Percentiles rank a stretch among this genome's conserved stretches.
Evolutionary conservation across 2,113 vertebrate genomes (phyloP).

Genomic region (Serilophus lunatus): DNA sequence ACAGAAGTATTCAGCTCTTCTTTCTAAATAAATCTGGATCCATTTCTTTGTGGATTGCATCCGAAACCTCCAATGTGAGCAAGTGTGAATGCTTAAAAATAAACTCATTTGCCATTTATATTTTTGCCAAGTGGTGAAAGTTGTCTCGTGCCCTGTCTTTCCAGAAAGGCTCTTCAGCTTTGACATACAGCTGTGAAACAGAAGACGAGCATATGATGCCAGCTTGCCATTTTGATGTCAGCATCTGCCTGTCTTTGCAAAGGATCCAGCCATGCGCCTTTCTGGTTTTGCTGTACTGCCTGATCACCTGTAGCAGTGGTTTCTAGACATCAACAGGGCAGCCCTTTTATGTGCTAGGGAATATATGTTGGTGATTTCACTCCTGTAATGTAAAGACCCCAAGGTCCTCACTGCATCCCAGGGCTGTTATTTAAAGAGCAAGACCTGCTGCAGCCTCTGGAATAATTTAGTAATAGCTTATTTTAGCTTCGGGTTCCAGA

Average conservation of each 20-base stretch:
- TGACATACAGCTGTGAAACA: background rate
- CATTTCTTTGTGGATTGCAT: background rate
- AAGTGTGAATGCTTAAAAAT: conserved; percentile 27
- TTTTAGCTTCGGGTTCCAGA: background rate
- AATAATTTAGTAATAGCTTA: background rate
- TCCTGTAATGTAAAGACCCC: background rate
- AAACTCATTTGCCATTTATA: background rate
- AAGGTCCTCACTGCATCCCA: background rate
- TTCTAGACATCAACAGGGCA: background rate
- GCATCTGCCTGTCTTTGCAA: background rate
- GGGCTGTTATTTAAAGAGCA: background rate
- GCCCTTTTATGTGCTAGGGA: background rate
- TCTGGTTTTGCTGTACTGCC: background rate
- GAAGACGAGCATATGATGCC: background rate
- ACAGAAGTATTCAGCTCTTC: background rate
- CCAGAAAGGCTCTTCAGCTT: background rate
- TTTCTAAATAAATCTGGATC: conserved; percentile 27
- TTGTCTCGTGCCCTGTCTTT: background rate
- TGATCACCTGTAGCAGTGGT: background rate
- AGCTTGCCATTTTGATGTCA: background rate
- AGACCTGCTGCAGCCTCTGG: background rate
- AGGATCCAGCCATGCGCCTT: background rate
- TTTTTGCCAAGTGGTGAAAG: conserved; percentile 21
- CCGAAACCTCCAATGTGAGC: background rate
- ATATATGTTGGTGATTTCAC: rapidly evolving